Evolutionary conservation across 2,113 vertebrate species (phyloP).

Genomic region (Aleadryas rufinucha): DNA sequence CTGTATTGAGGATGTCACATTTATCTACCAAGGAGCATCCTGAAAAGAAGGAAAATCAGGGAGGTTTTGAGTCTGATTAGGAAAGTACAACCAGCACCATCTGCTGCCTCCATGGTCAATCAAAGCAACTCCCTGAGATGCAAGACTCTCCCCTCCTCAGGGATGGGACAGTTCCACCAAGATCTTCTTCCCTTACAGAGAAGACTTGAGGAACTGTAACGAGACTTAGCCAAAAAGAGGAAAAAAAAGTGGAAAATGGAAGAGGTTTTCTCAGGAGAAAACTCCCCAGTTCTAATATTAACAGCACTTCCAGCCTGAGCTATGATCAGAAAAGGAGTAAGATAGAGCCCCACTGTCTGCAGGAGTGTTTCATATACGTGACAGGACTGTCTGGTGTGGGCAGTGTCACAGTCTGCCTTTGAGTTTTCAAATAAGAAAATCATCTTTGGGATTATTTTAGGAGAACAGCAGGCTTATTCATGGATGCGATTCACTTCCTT

Average conservation of each 20-base stretch:
- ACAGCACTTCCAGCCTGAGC: background rate
- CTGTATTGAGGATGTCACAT: background rate
- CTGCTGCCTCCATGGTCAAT: background rate
- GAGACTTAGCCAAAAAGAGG: background rate
- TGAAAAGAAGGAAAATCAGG: background rate
- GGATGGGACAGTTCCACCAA: background rate
- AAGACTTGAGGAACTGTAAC: background rate
- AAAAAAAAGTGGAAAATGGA: background rate
- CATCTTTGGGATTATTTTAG: conserved; percentile 38
- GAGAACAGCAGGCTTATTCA: conserved; percentile 43
- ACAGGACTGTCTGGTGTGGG: conserved; percentile 14
- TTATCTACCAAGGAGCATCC: background rate
- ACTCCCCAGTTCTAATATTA: background rate
- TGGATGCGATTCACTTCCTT: background rate
- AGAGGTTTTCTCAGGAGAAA: conserved; percentile 2
- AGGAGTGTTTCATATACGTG: background rate
- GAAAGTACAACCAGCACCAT: conserved; percentile 21
- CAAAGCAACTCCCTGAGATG: background rate
- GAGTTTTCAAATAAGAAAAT: background rate
- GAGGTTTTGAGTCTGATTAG: background rate
- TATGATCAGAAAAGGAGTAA: background rate
- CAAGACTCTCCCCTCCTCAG: background rate
- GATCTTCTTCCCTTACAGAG: background rate
- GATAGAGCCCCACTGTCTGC: conserved; percentile 15
- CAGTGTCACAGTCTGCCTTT: background rate